Conservation (phyloP, 2,888 invertebrate genomes). For the Micoletzkya japonica region DNA sequence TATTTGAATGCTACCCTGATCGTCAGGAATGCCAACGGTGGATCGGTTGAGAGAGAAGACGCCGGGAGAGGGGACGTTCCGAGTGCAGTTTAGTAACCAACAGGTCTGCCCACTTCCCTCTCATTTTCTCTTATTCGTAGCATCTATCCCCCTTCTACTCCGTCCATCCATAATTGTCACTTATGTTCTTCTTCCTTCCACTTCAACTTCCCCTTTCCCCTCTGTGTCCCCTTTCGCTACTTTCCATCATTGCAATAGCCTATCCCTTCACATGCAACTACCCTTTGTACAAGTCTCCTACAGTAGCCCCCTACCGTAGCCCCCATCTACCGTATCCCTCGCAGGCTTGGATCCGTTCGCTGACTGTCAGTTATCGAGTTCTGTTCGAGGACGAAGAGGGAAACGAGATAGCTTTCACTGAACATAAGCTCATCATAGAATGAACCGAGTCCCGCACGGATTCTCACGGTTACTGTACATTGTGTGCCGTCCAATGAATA, state of each 20-base stretch:
- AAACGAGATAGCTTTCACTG: conserved; percentile 22
- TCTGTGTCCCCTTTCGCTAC: too few species aligned
- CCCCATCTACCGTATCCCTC: neutral
- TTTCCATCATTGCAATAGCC: neutral
- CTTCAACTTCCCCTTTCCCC: too few species aligned
- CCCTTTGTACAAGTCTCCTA: too few species aligned
- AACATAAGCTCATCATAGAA: neutral
- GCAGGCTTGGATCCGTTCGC: conserved; percentile 49
- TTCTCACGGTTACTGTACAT: too few species aligned
- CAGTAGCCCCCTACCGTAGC: too few species aligned
- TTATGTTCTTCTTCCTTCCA: too few species aligned
- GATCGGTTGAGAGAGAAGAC: conserved; percentile 42
- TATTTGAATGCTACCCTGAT: neutral
- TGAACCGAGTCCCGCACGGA: too few species aligned
- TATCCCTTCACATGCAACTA: too few species aligned
- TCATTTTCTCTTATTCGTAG: too few species aligned
- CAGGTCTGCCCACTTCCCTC: conserved; percentile 26
- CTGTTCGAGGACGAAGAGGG: conserved; percentile 43
- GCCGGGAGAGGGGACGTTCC: conserved; percentile 45
- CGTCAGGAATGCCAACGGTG: conserved; percentile 49
- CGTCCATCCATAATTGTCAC: too few species aligned
- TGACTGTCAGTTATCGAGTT: conserved; percentile 45
- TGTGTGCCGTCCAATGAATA: too few species aligned
- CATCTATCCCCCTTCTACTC: too few species aligned
- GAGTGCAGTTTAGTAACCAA: conserved; percentile 51